Evolutionary conservation across 2,888 invertebrate genomes (phyloP).

Genomic region (Clivina fossor): DNA sequence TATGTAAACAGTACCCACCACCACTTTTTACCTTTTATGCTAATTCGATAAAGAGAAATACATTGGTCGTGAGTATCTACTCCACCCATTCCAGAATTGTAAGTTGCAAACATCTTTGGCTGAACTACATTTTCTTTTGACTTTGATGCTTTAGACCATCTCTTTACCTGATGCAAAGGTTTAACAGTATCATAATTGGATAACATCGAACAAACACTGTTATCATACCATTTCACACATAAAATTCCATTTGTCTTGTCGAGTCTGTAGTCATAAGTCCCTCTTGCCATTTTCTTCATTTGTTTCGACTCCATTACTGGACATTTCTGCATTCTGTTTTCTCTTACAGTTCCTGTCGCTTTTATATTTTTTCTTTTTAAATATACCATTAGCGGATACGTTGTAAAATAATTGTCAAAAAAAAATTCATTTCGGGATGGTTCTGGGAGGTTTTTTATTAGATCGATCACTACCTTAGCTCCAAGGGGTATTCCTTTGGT

Average conservation of each 20-base stretch:
- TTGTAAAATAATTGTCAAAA: too few relatives aligned
- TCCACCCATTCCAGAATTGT: conserved; percentile 30
- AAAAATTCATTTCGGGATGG: too few relatives aligned
- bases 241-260: conserved; percentile 11
- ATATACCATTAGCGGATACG: too few relatives aligned
- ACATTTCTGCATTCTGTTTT: too few relatives aligned
- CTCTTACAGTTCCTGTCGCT: too few relatives aligned
- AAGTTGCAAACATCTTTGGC: conserved; percentile 6
- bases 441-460: too few relatives aligned
- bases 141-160: conserved; percentile 8
- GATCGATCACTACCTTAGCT: too few relatives aligned
- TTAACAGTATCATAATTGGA: conserved; percentile 26
- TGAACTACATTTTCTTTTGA: conserved; percentile 13
- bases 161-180: conserved; percentile 12
- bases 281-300: background rate
- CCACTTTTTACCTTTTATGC: conserved; percentile 31
- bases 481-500: too few relatives aligned
- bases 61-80: conserved; percentile 26
- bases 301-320: conserved; percentile 1
- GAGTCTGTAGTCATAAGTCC: conserved; percentile 12
- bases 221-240: conserved; percentile 31
- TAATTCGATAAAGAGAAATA: conserved; percentile 21
- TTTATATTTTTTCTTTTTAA: too few relatives aligned
- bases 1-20: conserved; percentile 30
- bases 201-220: conserved; percentile 22